These are phyloP conservation scores for Enteromius anoplus DNA, from an alignment of 2,797 vertebrate species.

Conservation along the genomic window DNA sequence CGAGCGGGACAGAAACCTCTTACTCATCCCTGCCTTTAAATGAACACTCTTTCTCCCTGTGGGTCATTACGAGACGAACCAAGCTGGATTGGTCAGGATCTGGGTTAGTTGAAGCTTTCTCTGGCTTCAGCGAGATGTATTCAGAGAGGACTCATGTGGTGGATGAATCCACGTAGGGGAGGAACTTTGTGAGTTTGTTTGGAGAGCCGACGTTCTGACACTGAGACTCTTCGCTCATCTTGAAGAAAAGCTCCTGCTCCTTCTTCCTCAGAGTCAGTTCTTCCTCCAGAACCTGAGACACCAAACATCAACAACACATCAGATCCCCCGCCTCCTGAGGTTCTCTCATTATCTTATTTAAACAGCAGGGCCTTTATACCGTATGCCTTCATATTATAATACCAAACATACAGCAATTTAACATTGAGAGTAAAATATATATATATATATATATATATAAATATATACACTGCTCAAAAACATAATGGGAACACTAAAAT, in stretches of 20 bases:
- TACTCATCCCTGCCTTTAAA: not conserved
- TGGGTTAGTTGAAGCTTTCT: not conserved
- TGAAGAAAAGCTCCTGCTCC: conserved; percentile 95
- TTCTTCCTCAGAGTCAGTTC: conserved; percentile 87
- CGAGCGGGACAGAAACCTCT: not conserved
- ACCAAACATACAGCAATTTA: too few species aligned
- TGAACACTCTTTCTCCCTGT: not conserved
- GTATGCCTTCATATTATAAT: too few species aligned
- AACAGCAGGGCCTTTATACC: too few species aligned
- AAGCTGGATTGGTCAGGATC: not conserved
- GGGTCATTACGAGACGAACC: too few species aligned
- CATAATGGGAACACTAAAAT: too few species aligned
- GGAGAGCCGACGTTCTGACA: conserved; percentile 78
- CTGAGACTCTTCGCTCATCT: conserved; percentile 74
- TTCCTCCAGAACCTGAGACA: conserved; percentile 85
- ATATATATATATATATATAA: too few species aligned
- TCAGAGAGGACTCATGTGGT: conserved; percentile 63
- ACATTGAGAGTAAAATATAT: too few species aligned
- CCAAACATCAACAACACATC: not conserved
- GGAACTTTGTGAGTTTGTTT: conserved; percentile 86
- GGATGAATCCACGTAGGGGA: conserved; percentile 84
- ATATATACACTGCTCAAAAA: too few species aligned
- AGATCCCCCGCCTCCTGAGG: too few species aligned
- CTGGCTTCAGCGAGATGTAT: conserved; percentile 6
- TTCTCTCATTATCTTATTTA: too few species aligned